phyloP scores from a whole-genome alignment of 2,888 invertebrate genomes.

The Halictus quadricinctus region DNA sequence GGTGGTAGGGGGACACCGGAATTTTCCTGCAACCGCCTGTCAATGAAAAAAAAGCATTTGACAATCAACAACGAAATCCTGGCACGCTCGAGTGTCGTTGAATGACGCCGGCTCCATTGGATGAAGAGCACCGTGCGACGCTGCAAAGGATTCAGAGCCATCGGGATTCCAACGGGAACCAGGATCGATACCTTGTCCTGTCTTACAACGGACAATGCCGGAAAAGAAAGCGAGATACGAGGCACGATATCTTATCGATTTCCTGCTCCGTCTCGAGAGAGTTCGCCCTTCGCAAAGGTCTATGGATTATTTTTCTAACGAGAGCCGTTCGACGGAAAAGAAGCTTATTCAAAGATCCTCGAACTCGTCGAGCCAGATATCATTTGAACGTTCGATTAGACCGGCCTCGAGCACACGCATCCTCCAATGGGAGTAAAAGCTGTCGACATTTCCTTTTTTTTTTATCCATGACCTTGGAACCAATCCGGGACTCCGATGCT shows the following conservation, averaged over 20 bases:
- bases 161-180: constrained; percentile 34
- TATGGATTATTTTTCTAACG: constrained; percentile 43
- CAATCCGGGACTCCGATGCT: neutral
- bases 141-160: constrained; percentile 27
- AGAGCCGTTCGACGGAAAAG: constrained; percentile 20
- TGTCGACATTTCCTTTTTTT: neutral
- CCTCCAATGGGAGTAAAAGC: neutral
- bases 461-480: neutral
- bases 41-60: neutral
- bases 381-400: constrained; percentile 2
- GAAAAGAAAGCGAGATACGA: constrained; percentile 35
- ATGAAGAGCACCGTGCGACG: neutral
- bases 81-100: neutral
- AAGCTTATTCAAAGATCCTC: constrained; percentile 11
- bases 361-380: constrained; percentile 5
- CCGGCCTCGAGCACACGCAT: neutral
- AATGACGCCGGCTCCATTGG: neutral
- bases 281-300: constrained; percentile 37
- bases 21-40: neutral
- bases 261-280: constrained; percentile 8
- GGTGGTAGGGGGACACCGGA: neutral
- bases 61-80: neutral
- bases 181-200: constrained; percentile 43
- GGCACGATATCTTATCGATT: constrained; percentile 42
- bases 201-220: constrained; percentile 33